Evolutionary conservation across 2,888 invertebrate genomes (phyloP).

Genomic region (Calameuta pallipes): DNA sequence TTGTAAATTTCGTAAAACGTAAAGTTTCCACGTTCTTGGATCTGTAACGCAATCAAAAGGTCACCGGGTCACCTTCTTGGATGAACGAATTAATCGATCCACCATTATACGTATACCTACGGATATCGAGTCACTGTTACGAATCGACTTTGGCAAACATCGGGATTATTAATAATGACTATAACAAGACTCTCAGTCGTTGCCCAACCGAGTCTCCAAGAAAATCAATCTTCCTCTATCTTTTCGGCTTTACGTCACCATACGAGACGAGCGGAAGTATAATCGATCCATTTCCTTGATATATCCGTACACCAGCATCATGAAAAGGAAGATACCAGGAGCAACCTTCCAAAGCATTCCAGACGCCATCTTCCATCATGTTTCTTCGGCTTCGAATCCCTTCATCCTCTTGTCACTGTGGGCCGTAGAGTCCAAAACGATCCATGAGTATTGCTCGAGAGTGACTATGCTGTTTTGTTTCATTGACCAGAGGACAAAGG

Average conservation of each 20-base stretch:
- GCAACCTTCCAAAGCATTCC: neutral
- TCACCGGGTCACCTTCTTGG: no score
- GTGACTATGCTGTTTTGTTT: constrained; percentile 45
- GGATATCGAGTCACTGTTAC: neutral
- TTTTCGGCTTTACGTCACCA: neutral
- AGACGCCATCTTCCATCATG: neutral
- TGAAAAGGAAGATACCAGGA: neutral
- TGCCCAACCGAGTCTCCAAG: neutral
- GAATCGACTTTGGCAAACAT: neutral
- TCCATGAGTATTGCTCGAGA: neutral
- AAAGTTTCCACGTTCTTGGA: no score
- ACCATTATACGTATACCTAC: no score
- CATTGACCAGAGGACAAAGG: constrained; percentile 39
- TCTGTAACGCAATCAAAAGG: no score
- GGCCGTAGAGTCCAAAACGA: neutral
- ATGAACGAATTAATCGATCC: no score
- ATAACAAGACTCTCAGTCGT: neutral
- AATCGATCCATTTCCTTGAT: neutral
- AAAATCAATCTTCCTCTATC: neutral
- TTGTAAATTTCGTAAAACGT: no score
- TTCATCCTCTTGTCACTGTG: neutral
- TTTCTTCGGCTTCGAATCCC: neutral
- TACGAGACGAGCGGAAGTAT: neutral
- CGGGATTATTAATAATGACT: neutral
- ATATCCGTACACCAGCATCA: neutral